Conservation (phyloP, 2,888 invertebrate species). For the Aspidiotus destructor region DNA sequence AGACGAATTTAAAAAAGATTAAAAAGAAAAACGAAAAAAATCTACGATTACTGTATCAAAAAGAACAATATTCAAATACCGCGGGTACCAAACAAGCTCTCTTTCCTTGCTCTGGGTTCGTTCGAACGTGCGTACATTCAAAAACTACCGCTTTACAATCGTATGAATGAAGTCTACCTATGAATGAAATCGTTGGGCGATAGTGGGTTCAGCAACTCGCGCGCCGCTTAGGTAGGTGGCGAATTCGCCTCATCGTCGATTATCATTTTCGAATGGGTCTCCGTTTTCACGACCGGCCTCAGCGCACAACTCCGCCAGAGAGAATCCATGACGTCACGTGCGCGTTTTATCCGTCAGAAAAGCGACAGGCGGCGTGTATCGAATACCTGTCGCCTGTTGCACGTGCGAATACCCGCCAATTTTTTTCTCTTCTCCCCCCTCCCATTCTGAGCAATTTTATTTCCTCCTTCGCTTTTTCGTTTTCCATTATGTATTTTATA, state of each 20-base stretch:
- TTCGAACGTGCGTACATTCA: slow-evolving; percentile 30
- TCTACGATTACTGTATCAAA: not conserved
- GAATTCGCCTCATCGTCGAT: slow-evolving; percentile 31
- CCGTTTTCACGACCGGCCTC: slow-evolving; percentile 16
- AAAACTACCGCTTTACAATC: slow-evolving; percentile 31
- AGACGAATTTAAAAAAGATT: no score
- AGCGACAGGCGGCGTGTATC: slow-evolving; percentile 15
- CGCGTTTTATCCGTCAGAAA: slow-evolving; percentile 7
- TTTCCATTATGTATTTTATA: not conserved
- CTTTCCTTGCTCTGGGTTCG: slow-evolving; percentile 2
- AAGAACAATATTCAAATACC: not conserved
- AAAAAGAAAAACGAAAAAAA: no score
- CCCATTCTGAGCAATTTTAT: not conserved
- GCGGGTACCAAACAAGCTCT: not conserved
- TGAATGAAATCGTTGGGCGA: slow-evolving; percentile 30
- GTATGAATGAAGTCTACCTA: slow-evolving; percentile 31
- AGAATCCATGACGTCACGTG: slow-evolving; percentile 30
- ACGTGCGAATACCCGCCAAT: slow-evolving; percentile 12
- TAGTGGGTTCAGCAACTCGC: slow-evolving; percentile 31
- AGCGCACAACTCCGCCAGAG: slow-evolving; percentile 24
- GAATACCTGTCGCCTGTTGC: slow-evolving; percentile 26
- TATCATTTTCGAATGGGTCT: slow-evolving; percentile 22
- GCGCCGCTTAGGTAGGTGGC: slow-evolving; percentile 33
- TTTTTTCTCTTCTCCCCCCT: not conserved
- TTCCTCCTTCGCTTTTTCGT: not conserved